Conservation (phyloP, 2,113 vertebrate genomes). For the Pampusana beccarii region DNA sequence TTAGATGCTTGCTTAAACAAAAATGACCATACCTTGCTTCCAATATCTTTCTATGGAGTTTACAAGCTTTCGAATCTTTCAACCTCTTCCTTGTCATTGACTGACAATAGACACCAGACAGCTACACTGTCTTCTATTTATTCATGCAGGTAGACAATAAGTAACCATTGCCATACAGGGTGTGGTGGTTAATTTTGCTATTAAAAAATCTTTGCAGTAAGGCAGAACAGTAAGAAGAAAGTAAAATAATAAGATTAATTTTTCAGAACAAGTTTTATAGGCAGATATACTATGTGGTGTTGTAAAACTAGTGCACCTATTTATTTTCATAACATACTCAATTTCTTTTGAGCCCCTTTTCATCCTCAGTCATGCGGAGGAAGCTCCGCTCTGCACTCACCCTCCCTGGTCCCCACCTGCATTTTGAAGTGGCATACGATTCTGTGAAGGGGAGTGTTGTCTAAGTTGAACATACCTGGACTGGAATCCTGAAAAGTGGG, state of each 20-base stretch:
- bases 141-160: background rate
- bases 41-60: background rate
- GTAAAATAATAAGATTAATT: background rate
- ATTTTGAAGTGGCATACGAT: background rate
- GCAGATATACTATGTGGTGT: background rate
- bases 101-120: background rate
- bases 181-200: background rate
- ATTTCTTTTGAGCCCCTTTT: background rate
- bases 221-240: background rate
- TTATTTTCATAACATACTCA: background rate
- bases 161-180: background rate
- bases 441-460: background rate
- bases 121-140: background rate
- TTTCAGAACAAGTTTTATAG: background rate
- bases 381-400: rapidly evolving
- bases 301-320: background rate
- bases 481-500: background rate
- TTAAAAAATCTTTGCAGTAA: background rate
- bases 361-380: background rate
- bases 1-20: background rate
- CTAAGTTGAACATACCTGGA: background rate
- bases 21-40: background rate
- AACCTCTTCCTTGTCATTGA: background rate
- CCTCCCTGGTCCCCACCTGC: too few species aligned
- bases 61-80: background rate